Evolutionary conservation across 1,140 invertebrate genomes (phyloP).

Genomic region (Anastrepha obliqua): DNA sequence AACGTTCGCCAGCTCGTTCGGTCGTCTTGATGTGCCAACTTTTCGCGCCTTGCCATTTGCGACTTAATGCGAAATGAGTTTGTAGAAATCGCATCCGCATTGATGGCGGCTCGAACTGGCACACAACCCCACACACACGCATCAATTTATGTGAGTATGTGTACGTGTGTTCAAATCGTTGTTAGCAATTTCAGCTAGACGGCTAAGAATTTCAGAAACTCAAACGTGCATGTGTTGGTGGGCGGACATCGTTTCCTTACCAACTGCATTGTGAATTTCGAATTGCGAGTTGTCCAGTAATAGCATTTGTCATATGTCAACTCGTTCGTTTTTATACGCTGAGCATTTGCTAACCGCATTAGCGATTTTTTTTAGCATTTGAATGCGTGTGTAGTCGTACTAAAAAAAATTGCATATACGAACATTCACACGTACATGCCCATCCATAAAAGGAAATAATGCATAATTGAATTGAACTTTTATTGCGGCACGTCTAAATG

Average conservation of each 20-base stretch:
- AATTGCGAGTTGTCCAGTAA: background rate
- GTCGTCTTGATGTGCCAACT: slow-evolving; percentile 16
- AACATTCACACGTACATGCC: background rate
- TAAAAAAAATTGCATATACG: background rate
- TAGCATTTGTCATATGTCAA: slow-evolving; percentile 45
- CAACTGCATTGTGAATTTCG: background rate
- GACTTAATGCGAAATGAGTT: slow-evolving; percentile 30
- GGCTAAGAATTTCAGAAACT: background rate
- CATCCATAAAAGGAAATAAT: slow-evolving; percentile 20
- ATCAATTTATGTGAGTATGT: background rate
- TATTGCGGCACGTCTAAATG: slow-evolving; percentile 16
- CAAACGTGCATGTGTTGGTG: background rate
- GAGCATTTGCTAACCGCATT: background rate
- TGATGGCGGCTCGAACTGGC: background rate
- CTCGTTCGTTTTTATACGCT: slow-evolving; percentile 29
- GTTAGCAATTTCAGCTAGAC: background rate
- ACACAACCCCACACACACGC: background rate
- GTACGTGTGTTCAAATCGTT: background rate
- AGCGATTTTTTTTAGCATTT: background rate
- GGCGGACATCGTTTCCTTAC: background rate
- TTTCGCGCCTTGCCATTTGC: slow-evolving; percentile 24
- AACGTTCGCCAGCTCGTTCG: background rate
- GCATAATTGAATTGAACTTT: slow-evolving; percentile 37
- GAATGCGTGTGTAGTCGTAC: background rate
- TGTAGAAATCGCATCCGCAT: slow-evolving; percentile 30